Evolutionary conservation across 2,113 vertebrate species (phyloP).

Genomic region (Carollia perspicillata): DNA sequence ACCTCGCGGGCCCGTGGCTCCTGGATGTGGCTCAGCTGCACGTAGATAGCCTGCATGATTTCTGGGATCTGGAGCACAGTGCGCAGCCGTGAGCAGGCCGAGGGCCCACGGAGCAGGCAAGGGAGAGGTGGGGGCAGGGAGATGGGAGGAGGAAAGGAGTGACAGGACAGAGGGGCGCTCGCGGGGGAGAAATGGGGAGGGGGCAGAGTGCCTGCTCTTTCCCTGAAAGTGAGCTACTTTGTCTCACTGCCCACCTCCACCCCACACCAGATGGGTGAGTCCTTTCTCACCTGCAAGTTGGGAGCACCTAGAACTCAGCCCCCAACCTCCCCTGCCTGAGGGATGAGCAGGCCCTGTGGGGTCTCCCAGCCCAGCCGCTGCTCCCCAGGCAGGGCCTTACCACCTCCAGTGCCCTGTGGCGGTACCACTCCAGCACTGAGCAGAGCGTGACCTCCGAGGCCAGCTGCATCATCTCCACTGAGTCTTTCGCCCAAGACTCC

Average conservation of each 20-base stretch:
- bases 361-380: background rate
- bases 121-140: no score
- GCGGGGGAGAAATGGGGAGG: background rate
- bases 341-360: no score
- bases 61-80: slow-evolving; percentile 68
- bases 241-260: background rate
- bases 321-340: background rate
- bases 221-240: background rate
- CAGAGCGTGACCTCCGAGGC: slow-evolving; percentile 62
- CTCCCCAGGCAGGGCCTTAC: slow-evolving; percentile 58
- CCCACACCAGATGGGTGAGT: background rate
- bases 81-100: background rate
- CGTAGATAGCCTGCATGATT: slow-evolving; percentile 68
- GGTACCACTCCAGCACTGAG: slow-evolving; percentile 72
- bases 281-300: background rate
- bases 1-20: slow-evolving; percentile 44
- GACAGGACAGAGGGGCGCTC: background rate
- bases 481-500: slow-evolving; percentile 18
- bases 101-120: background rate
- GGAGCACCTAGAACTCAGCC: background rate
- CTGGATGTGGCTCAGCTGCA: slow-evolving; percentile 64
- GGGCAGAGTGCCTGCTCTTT: background rate
- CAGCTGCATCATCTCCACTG: slow-evolving; percentile 43
- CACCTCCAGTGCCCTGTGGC: slow-evolving; percentile 61
- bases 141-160: background rate